Evolutionary conservation across 2,113 vertebrate genomes (phyloP).

Genomic region (Triplophysa rosa): DNA sequence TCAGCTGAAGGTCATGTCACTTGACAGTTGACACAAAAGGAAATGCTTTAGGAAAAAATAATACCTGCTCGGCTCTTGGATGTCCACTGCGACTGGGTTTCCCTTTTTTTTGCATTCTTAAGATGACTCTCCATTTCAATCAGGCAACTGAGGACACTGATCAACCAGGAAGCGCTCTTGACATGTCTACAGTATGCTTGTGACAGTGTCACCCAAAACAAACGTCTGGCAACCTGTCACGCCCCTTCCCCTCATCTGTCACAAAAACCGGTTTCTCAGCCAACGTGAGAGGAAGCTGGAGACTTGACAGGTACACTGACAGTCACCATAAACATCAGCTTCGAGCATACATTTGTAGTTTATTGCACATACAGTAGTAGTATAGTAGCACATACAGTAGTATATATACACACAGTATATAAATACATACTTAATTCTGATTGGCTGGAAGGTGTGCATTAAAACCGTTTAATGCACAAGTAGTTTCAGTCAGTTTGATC

Average conservation of each 20-base stretch:
- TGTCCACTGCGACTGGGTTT: not conserved
- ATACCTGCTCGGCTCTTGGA: conserved; percentile 17
- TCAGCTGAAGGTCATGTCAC: not conserved
- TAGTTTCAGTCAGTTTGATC: too few relatives aligned
- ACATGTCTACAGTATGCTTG: not conserved
- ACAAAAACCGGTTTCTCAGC: conserved; percentile 14
- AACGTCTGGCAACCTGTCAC: not conserved
- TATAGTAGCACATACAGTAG: too few relatives aligned
- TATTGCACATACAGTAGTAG: too few relatives aligned
- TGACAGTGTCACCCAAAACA: not conserved
- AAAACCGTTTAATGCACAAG: too few relatives aligned
- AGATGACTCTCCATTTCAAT: conserved; percentile 15
- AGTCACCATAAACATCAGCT: not conserved
- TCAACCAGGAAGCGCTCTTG: not conserved
- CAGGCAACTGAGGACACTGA: not conserved
- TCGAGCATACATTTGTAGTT: too few relatives aligned
- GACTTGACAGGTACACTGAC: not conserved
- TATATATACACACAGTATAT: too few relatives aligned
- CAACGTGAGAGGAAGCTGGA: not conserved
- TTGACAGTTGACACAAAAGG: not conserved
- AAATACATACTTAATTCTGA: too few relatives aligned
- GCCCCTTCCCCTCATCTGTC: not conserved
- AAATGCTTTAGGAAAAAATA: not conserved
- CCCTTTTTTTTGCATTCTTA: not conserved
- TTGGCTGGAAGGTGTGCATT: too few relatives aligned